phyloP scores from a whole-genome alignment of 1,140 invertebrate species.

The Calephelis nemesis region DNA sequence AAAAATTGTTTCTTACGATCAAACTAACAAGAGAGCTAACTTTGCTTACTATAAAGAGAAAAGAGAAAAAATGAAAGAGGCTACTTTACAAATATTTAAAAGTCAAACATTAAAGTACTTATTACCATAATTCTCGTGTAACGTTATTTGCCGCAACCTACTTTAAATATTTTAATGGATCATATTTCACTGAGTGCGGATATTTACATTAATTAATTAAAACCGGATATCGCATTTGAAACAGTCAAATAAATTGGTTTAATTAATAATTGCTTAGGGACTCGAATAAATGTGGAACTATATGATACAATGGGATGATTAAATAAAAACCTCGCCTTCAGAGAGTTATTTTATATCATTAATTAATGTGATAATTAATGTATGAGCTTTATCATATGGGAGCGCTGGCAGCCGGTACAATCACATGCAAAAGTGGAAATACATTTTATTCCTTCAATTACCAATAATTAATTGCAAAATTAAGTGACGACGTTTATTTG shows the following conservation, averaged over 20 bases:
- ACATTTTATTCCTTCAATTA: not conserved
- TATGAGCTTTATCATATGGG: slow-evolving; percentile 11
- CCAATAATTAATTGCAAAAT: not conserved
- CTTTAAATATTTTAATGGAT: not conserved
- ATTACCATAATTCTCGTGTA: not conserved
- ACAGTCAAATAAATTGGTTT: slow-evolving; percentile 8
- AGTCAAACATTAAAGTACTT: not conserved
- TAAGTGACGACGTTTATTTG: not conserved
- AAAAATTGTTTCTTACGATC: no score
- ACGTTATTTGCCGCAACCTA: slow-evolving; percentile 9
- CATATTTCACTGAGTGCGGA: slow-evolving; percentile 8
- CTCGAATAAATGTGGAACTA: slow-evolving; percentile 6
- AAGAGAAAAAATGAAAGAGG: no score
- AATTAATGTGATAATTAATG: slow-evolving; percentile 15
- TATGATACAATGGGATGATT: slow-evolving; percentile 5
- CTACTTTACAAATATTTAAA: not conserved
- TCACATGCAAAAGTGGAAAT: not conserved
- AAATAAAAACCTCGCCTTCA: slow-evolving; percentile 15
- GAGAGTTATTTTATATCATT: slow-evolving; percentile 13
- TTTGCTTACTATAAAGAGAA: no score
- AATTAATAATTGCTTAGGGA: slow-evolving; percentile 17
- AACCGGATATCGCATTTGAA: slow-evolving; percentile 16
- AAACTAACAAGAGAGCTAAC: no score
- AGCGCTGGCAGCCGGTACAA: not conserved
- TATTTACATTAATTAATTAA: slow-evolving; percentile 17